Conservation (phyloP, 2,797 vertebrate genomes). For the Vespertilio murinus region DNA sequence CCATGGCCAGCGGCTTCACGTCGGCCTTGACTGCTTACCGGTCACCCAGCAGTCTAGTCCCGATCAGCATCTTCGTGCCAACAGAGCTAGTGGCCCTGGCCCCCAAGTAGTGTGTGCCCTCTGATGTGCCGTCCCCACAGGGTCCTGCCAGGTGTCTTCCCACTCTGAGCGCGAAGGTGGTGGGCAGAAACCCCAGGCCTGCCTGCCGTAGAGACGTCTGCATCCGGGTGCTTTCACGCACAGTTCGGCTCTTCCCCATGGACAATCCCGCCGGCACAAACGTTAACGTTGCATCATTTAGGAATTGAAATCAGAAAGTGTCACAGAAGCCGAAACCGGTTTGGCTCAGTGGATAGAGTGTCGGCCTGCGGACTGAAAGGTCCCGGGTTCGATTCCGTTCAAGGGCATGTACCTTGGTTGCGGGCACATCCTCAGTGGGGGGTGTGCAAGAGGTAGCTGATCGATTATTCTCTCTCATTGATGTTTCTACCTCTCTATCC, state of each 20-base stretch:
- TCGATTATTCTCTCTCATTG: no score
- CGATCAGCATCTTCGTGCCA: not conserved
- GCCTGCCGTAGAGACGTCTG: not conserved
- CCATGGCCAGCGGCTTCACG: accelerated
- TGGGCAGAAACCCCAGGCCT: not conserved
- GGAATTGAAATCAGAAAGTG: not conserved
- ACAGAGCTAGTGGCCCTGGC: not conserved
- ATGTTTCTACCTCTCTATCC: no score
- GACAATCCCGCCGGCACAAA: not conserved
- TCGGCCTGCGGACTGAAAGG: no score
- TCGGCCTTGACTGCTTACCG: accelerated
- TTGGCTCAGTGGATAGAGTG: no score
- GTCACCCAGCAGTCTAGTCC: not conserved
- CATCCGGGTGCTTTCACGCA: not conserved
- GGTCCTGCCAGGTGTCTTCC: not conserved
- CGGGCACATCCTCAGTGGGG: no score
- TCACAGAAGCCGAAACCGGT: no score
- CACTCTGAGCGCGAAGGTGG: not conserved
- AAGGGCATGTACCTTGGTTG: no score
- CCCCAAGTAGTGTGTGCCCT: not conserved
- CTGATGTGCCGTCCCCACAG: not conserved
- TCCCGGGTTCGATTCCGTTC: no score
- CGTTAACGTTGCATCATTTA: not conserved
- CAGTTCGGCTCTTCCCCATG: not conserved
- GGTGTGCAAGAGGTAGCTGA: no score